A percentile compares a stretch with the other conserved stretches of the same genome.
These are phyloP conservation scores for Saccostrea cuccullata DNA, from an alignment of 1,140 invertebrate species.

Conservation along the genomic window DNA sequence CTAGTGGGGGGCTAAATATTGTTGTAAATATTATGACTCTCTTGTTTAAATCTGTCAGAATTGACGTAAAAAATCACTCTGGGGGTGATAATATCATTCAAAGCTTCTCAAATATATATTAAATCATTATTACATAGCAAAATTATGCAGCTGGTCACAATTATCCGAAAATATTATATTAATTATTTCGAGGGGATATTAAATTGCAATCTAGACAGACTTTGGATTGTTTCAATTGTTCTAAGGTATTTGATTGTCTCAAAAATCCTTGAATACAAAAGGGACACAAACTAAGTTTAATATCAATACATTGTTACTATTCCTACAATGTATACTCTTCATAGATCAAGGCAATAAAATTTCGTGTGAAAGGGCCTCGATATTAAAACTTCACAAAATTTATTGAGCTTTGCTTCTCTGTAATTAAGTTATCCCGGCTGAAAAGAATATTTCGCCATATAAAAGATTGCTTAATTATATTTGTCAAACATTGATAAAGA, in stretches of 20 bases:
- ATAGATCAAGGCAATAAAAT: constrained; percentile 32
- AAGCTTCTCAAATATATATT: constrained; percentile 1
- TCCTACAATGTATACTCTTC: background rate
- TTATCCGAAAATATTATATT: background rate
- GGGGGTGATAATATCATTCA: background rate
- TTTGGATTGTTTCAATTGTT: background rate
- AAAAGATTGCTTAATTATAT: constrained; percentile 37
- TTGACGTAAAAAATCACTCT: background rate
- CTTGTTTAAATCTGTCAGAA: background rate
- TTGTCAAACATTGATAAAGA: constrained; percentile 34
- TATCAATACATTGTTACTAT: constrained; percentile 29
- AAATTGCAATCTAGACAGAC: background rate
- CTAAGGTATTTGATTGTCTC: background rate
- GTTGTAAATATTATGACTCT: background rate
- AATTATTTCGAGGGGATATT: background rate
- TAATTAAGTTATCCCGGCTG: constrained; percentile 27
- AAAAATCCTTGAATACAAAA: background rate
- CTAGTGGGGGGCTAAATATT: constrained; percentile 8
- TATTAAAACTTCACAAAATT: constrained; percentile 38
- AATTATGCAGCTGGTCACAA: background rate
- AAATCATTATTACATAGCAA: constrained; percentile 1
- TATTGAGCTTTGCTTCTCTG: constrained; percentile 19
- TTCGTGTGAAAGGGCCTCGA: background rate
- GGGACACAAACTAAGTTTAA: constrained; percentile 3
- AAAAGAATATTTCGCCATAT: constrained; percentile 34